These are phyloP conservation scores for Porites rus DNA, from an alignment of 92 coral and sea anemone genomes.

Conservation along the genomic window DNA sequence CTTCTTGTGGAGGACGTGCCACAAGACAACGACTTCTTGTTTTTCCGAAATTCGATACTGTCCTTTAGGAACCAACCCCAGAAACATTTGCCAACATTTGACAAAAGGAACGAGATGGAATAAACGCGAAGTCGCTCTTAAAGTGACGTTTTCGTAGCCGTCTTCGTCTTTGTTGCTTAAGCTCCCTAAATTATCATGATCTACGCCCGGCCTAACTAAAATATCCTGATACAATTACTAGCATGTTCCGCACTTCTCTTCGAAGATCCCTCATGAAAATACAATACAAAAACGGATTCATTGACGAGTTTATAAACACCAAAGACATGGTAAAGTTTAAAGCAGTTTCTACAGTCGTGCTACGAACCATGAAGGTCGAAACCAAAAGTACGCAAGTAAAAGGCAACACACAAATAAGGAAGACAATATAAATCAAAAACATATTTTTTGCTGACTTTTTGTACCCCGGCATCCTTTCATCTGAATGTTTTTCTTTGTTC, in stretches of 20 bases:
- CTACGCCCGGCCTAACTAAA: not conserved
- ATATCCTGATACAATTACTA: not conserved
- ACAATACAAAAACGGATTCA: constrained; percentile 17
- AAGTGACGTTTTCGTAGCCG: no score
- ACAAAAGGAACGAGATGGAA: no score
- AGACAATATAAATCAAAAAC: constrained; percentile 11
- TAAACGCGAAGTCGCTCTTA: no score
- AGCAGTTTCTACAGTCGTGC: not conserved
- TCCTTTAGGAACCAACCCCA: no score
- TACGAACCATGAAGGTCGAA: not conserved
- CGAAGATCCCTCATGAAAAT: not conserved
- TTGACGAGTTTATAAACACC: constrained; percentile 27
- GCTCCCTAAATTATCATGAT: no score
- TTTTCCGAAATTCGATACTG: no score
- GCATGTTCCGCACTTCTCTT: not conserved
- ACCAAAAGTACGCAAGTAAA: not conserved
- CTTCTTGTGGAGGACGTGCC: no score
- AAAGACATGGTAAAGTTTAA: constrained; percentile 16
- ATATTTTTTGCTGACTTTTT: not conserved
- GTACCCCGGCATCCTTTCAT: not conserved
- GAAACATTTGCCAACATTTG: no score
- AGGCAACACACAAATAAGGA: constrained; percentile 12
- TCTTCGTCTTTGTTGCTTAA: no score
- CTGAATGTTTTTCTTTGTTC: not conserved
- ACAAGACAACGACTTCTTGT: no score